phyloP scores from a whole-genome alignment of 1,140 invertebrate genomes.

The Anoplolepis gracilipes region DNA sequence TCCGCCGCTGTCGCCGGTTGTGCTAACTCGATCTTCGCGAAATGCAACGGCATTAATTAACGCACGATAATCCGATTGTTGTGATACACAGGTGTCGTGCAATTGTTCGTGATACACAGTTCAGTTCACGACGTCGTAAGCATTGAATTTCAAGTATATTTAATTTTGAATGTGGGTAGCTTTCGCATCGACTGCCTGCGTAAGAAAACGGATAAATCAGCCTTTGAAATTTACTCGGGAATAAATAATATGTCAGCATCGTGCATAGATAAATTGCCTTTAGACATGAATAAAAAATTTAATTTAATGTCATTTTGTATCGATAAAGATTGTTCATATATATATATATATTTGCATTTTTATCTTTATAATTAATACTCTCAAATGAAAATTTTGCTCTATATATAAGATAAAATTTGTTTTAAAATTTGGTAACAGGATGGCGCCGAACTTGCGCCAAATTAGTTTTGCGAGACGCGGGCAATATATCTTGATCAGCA shows the following conservation, averaged over 20 bases:
- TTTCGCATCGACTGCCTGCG: background rate
- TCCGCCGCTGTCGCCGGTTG: background rate
- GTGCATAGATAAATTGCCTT: background rate
- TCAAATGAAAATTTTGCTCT: background rate
- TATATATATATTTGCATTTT: background rate
- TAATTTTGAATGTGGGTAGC: background rate
- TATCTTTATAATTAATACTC: background rate
- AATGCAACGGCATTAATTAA: conserved; percentile 58
- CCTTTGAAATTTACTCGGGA: conserved; percentile 1
- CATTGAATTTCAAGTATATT: conserved; percentile 31
- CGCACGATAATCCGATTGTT: conserved; percentile 48
- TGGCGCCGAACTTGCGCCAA: background rate
- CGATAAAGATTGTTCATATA: background rate
- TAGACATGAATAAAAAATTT: background rate
- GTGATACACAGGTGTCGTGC: conserved; percentile 27
- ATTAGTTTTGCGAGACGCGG: conserved; percentile 12
- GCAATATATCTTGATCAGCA: conserved; percentile 48
- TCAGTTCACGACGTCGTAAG: background rate
- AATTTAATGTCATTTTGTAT: background rate
- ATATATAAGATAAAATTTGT: background rate
- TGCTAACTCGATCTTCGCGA: conserved; percentile 45
- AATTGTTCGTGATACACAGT: background rate
- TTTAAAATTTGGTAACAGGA: background rate
- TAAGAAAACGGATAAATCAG: conserved; percentile 21
- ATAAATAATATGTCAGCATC: background rate